A percentile compares a stretch with the other conserved stretches of the same genome.
Conservation (phyloP, 2,797 vertebrate species). For the Malacoraja senta region DNA sequence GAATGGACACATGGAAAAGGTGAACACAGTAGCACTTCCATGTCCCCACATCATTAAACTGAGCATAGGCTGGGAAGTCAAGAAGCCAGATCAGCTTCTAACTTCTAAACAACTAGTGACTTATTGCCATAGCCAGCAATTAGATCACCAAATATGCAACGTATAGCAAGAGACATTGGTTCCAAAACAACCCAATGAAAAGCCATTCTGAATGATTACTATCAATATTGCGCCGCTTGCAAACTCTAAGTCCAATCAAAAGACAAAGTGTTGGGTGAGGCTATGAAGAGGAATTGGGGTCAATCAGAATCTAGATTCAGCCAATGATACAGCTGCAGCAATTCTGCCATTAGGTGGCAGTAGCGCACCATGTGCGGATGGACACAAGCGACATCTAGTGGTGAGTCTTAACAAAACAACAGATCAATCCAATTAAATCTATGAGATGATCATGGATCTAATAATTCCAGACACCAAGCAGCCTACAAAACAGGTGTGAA, state of each 20-base stretch:
- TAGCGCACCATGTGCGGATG: not conserved
- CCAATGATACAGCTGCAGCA: not conserved
- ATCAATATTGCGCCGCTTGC: not conserved
- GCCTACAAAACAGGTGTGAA: not conserved
- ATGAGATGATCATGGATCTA: not conserved
- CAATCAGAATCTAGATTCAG: not conserved
- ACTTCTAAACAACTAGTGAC: not conserved
- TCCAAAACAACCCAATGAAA: not conserved
- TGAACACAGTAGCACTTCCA: not conserved
- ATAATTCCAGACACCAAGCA: not conserved
- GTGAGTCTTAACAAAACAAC: not conserved
- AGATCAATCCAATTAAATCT: not conserved
- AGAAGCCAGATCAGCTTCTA: not conserved
- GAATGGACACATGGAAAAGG: not conserved
- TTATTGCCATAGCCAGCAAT: not conserved
- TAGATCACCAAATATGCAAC: not conserved
- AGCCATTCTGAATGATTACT: not conserved
- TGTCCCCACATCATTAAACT: not conserved
- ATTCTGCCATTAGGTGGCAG: constrained; percentile 29
- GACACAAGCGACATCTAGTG: constrained; percentile 20
- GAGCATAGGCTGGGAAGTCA: not conserved
- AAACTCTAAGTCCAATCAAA: not conserved
- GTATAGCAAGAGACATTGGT: not conserved
- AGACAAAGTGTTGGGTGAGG: not conserved
- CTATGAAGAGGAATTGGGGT: not conserved